phyloP scores from a whole-genome alignment of 2,888 invertebrate species.

The Crioceris asparagi region DNA sequence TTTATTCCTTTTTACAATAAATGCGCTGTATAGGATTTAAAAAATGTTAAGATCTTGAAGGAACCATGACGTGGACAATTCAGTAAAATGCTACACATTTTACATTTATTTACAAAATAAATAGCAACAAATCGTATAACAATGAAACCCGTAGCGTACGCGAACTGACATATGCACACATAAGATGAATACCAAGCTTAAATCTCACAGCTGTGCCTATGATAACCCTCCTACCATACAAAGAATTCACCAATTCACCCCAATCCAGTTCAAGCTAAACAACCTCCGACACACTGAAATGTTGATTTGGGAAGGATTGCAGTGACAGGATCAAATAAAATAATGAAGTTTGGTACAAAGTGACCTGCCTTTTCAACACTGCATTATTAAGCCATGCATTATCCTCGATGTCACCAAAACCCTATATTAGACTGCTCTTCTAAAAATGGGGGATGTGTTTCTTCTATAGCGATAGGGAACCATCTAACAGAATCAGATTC shows the following conservation, averaged over 20 bases:
- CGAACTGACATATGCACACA: slow-evolving; percentile 38
- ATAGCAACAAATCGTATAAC: slow-evolving; percentile 34
- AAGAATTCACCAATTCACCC: slow-evolving; percentile 21
- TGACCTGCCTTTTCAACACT: slow-evolving; percentile 42
- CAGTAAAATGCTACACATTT: slow-evolving; percentile 23
- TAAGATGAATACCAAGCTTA: slow-evolving; percentile 34
- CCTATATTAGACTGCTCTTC: slow-evolving; percentile 31
- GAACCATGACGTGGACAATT: slow-evolving; percentile 26
- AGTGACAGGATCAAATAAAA: slow-evolving; percentile 37
- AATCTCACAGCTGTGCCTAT: slow-evolving; percentile 34
- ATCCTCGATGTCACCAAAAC: slow-evolving; percentile 36
- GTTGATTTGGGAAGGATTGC: slow-evolving; percentile 24
- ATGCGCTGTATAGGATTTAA: too few relatives aligned
- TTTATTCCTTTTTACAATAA: too few relatives aligned
- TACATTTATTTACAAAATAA: slow-evolving; percentile 32
- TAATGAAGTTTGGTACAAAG: slow-evolving; percentile 40
- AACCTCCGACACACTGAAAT: slow-evolving; percentile 21
- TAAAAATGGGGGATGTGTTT: slow-evolving; percentile 6
- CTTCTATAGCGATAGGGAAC: slow-evolving; percentile 18
- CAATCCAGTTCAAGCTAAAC: background rate
- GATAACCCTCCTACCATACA: slow-evolving; percentile 29
- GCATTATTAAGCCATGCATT: slow-evolving; percentile 41
- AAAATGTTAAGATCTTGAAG: too few relatives aligned
- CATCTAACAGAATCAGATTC: slow-evolving; percentile 26
- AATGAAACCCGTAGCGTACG: slow-evolving; percentile 29